phyloP scores from a whole-genome alignment of 1,140 invertebrate genomes.

The Psix sp. region DNA sequence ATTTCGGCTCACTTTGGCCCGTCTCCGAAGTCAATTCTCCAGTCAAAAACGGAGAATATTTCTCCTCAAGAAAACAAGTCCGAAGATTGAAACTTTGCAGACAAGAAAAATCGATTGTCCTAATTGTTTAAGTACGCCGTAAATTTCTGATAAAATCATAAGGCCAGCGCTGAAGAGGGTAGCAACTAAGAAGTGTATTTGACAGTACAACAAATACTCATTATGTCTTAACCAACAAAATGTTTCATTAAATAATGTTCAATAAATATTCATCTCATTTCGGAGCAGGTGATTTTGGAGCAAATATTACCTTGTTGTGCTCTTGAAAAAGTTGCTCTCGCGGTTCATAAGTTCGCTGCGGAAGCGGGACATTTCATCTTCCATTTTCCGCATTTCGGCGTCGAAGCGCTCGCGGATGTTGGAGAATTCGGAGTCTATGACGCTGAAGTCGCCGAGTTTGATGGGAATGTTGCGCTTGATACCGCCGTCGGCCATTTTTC shows the following conservation, averaged over 20 bases:
- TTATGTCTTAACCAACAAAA: too few relatives aligned
- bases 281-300: too few relatives aligned
- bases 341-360: slow-evolving; percentile 94
- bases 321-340: slow-evolving; percentile 94
- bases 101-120: slow-evolving; percentile 1
- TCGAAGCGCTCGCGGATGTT: slow-evolving; percentile 97
- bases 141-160: neutral
- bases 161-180: neutral
- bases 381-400: slow-evolving; percentile 97
- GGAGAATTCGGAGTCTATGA: slow-evolving; percentile 97
- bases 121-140: neutral
- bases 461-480: slow-evolving; percentile 94
- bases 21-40: neutral
- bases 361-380: slow-evolving; percentile 98
- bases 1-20: too few relatives aligned
- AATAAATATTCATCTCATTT: too few relatives aligned
- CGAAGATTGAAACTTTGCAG: neutral
- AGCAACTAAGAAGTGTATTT: too few relatives aligned
- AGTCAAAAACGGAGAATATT: neutral
- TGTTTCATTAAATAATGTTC: too few relatives aligned
- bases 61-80: neutral
- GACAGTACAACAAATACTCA: too few relatives aligned
- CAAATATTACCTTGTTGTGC: slow-evolving; percentile 88
- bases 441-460: slow-evolving; percentile 94
- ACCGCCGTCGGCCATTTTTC: slow-evolving; percentile 85